phyloP scores from a whole-genome alignment of 2,113 vertebrate species.

The Patagioenas fasciata region DNA sequence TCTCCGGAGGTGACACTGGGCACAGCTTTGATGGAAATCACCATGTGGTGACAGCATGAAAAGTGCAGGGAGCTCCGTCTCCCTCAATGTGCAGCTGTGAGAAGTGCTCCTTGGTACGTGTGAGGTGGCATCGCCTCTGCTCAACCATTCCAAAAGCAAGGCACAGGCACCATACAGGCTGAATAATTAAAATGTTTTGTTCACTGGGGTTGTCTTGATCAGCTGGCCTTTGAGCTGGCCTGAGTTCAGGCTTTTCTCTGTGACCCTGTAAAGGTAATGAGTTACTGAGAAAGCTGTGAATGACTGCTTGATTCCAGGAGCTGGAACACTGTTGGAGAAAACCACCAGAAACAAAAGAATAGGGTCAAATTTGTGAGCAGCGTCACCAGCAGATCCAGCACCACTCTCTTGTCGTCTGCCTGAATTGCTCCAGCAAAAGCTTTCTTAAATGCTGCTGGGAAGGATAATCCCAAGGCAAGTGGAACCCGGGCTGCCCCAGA shows the following conservation, averaged over 20 bases:
- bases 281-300: background rate
- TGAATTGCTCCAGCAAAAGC: background rate
- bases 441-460: background rate
- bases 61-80: background rate
- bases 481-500: background rate
- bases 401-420: background rate
- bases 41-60: accelerated
- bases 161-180: accelerated
- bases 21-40: background rate
- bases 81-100: accelerated
- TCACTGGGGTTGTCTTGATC: accelerated
- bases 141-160: background rate
- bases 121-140: accelerated
- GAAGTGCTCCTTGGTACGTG: accelerated
- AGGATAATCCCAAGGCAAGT: background rate
- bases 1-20: background rate
- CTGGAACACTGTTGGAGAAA: background rate
- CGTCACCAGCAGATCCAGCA: background rate
- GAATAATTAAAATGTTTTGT: background rate
- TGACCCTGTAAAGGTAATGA: accelerated
- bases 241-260: background rate
- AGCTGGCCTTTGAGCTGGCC: background rate
- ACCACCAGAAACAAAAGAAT: background rate
- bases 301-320: background rate
- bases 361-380: background rate